Evolutionary conservation across 2,113 vertebrate genomes (phyloP).

Genomic region (Mesocricetus auratus): DNA sequence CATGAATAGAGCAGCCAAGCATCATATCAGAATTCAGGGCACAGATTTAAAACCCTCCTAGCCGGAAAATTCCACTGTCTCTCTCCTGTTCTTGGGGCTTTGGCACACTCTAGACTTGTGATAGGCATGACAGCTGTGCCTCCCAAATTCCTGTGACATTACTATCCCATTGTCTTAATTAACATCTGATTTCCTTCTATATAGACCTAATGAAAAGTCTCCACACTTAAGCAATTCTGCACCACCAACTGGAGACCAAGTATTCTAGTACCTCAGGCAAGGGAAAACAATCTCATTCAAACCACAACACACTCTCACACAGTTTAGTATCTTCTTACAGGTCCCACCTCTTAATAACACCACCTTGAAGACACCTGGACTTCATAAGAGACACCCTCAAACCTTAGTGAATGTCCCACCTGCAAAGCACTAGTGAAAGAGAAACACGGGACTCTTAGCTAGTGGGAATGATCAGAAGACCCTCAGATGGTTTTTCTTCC

Average conservation of each 20-base stretch:
- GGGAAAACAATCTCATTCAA: neutral
- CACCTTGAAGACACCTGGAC: neutral
- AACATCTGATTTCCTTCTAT: neutral
- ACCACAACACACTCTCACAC: neutral
- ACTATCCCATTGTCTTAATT: neutral
- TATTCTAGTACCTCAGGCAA: neutral
- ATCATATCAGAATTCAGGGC: neutral
- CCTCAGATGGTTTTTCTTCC: no score
- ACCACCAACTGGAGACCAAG: neutral
- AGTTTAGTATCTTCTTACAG: neutral
- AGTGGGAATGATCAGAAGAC: neutral
- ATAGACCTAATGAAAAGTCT: neutral
- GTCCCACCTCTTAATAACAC: neutral
- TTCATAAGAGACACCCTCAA: neutral
- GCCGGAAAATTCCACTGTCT: neutral
- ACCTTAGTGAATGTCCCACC: neutral
- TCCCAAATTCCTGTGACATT: neutral
- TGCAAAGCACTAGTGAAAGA: neutral
- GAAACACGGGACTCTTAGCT: neutral
- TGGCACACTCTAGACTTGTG: neutral
- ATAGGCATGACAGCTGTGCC: neutral
- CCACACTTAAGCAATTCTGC: neutral
- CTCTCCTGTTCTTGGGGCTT: neutral
- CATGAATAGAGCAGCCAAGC: no score
- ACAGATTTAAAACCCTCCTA: neutral